These are phyloP conservation scores for Coptotermes formosanus DNA, from an alignment of 1,140 invertebrate genomes.

Conservation along the genomic window DNA sequence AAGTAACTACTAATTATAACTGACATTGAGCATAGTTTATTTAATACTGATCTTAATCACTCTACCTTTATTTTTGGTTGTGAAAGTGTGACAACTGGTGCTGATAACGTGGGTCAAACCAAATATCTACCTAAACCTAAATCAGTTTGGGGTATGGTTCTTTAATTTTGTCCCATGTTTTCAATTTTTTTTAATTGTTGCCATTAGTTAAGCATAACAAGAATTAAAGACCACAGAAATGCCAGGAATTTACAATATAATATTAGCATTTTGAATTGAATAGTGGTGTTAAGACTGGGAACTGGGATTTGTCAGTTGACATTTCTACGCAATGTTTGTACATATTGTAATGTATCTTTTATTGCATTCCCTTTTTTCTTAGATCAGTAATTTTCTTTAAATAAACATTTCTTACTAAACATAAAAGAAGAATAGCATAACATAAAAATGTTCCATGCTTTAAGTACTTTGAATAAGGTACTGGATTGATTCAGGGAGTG, in stretches of 20 bases:
- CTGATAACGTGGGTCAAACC: background rate
- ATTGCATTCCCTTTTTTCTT: background rate
- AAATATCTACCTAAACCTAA: background rate
- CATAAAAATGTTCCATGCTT: slow-evolving; percentile 9
- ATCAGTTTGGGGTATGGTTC: background rate
- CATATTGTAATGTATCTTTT: background rate
- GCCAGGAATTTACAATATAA: background rate
- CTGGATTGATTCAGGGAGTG: background rate
- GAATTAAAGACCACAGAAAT: background rate
- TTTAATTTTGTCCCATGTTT: background rate
- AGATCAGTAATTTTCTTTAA: background rate
- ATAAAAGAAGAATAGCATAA: background rate
- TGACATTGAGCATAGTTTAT: background rate
- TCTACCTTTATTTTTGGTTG: background rate
- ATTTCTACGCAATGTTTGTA: background rate
- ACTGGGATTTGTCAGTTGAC: background rate
- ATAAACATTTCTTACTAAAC: background rate
- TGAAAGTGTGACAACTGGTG: background rate
- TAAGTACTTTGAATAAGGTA: slow-evolving; percentile 1
- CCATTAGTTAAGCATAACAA: background rate
- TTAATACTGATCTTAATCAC: background rate
- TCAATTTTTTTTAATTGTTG: background rate
- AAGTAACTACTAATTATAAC: background rate
- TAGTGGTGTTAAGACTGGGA: background rate
- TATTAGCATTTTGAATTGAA: background rate